phyloP scores from a whole-genome alignment of 2,888 invertebrate species.

The Netelia virgata region DNA sequence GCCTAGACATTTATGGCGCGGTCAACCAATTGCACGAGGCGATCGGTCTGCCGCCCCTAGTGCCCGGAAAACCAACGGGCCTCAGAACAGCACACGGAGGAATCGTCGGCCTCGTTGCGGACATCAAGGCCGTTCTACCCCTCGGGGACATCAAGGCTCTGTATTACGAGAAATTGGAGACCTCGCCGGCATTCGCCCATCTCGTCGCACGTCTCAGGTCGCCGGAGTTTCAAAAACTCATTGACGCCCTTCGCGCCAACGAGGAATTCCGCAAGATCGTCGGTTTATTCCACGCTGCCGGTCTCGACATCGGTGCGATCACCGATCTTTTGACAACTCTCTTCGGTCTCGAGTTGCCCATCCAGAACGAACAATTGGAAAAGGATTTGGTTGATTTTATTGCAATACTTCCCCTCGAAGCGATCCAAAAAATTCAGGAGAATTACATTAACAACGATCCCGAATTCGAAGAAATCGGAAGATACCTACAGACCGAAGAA shows the following conservation, averaged over 20 bases:
- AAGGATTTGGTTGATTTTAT: slow-evolving; percentile 65
- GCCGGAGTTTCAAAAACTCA: too few relatives aligned
- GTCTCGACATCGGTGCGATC: slow-evolving; percentile 61
- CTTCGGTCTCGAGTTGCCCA: slow-evolving; percentile 64
- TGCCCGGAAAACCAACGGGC: slow-evolving; percentile 2
- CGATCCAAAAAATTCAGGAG: slow-evolving; percentile 47
- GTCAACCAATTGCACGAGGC: slow-evolving; percentile 72
- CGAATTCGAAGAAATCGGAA: slow-evolving; percentile 57
- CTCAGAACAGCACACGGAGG: slow-evolving; percentile 70
- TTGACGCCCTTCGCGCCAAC: too few relatives aligned
- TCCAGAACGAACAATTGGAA: slow-evolving; percentile 1
- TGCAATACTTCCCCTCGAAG: slow-evolving; percentile 65
- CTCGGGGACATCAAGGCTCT: slow-evolving; percentile 74
- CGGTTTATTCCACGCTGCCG: slow-evolving; percentile 53
- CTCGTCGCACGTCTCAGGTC: too few relatives aligned
- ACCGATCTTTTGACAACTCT: slow-evolving; percentile 56
- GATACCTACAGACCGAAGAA: slow-evolving; percentile 58
- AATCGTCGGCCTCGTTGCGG: slow-evolving; percentile 74
- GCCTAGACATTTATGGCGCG: slow-evolving; percentile 70
- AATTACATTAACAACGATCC: slow-evolving; percentile 64
- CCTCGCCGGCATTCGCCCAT: slow-evolving; percentile 75
- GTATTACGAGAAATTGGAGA: slow-evolving; percentile 75
- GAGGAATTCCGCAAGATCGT: too few relatives aligned
- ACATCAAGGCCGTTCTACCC: slow-evolving; percentile 75
- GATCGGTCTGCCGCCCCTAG: slow-evolving; percentile 71